Base-by-base conservation (phyloP, 1,140 invertebrate genomes). In the Hycleus phaleratus region DNA sequence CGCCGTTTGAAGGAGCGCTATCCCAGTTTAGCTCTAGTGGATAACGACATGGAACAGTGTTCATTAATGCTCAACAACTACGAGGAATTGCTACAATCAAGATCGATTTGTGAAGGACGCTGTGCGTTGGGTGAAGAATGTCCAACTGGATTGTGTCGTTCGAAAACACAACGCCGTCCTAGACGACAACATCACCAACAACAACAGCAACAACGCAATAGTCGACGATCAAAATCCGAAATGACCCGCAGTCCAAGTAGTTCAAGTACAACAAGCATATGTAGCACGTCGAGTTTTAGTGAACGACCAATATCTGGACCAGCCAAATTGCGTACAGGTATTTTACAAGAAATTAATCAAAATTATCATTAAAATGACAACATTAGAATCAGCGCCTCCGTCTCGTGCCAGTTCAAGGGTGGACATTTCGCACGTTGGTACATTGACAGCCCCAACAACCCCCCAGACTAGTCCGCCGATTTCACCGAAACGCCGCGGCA, bases 81-180 rank as follows among this genome's bases (percentile, higher is more conserved):
- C 70, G 86, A 93, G 68, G 85, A 86, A 48, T 79, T 91, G 65
- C 77, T 91, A 4, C 79, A 83, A 54, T 83, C 88, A 26, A 77
- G 82, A 38, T 85, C 89, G 64, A 87, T 92, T 60, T 93, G 90
- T 74, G 89, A 92, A 71, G 90, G 90, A 38, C 86, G 87, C 69
- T 93, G 90, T 72, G 79, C 85, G 4, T 82, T 90, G 77, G 88
- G 88, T n/a, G 79, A 89, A 64, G 82, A 85, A 43, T 92, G 90
- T 78, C 90, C 90, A 1, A 90, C 88, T 58, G 90, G 90, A 73
- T 70, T 82, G 2, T 85, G 82, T 62, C 73, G 67, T 49, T 63
- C 50, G 26, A 52, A 39, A 25, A 38, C 39, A 2, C 55, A 50
- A 24, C 10, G 39, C 3, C 55, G 46, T 12, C 43, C 55, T 3